phyloP scores from a whole-genome alignment of 2,113 vertebrate genomes.

The Glaucidium brasilianum region DNA sequence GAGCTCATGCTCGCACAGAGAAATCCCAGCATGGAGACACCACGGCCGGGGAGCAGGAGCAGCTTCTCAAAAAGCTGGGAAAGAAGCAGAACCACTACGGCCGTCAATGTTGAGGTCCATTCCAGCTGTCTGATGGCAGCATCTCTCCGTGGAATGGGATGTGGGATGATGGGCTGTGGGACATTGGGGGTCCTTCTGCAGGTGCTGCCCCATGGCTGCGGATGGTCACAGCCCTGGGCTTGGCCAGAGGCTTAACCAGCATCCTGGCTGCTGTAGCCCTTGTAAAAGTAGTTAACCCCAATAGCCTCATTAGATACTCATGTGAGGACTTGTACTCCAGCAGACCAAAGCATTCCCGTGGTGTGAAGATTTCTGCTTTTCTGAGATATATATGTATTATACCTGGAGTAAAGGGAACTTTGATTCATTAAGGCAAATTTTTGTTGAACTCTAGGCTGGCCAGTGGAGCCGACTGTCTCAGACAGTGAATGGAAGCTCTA shows the following conservation, averaged over 20 bases:
- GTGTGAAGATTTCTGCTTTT: neutral
- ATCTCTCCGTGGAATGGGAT: neutral
- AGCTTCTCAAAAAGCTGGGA: neutral
- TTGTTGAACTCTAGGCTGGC: neutral
- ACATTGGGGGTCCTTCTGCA: neutral
- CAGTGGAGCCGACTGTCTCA: neutral
- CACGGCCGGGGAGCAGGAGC: neutral
- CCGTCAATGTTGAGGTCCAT: accelerated
- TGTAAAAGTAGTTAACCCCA: neutral
- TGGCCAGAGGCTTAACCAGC: neutral
- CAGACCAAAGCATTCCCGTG: neutral
- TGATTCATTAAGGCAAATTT: neutral
- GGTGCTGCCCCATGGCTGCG: accelerated
- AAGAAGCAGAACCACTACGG: neutral
- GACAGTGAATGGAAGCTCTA: neutral
- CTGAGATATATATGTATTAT: neutral
- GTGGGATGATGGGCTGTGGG: accelerated
- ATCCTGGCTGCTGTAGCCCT: neutral
- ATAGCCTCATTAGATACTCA: neutral
- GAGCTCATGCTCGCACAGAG: accelerated
- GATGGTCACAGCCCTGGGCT: neutral
- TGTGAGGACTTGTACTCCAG: neutral
- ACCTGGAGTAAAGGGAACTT: neutral
- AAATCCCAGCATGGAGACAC: accelerated
- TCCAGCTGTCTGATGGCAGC: neutral